Evolutionary conservation across 2,113 vertebrate genomes (phyloP), one percentile per base, ranked within the genome.

Genomic region (Ctenomys sociabilis): DNA sequence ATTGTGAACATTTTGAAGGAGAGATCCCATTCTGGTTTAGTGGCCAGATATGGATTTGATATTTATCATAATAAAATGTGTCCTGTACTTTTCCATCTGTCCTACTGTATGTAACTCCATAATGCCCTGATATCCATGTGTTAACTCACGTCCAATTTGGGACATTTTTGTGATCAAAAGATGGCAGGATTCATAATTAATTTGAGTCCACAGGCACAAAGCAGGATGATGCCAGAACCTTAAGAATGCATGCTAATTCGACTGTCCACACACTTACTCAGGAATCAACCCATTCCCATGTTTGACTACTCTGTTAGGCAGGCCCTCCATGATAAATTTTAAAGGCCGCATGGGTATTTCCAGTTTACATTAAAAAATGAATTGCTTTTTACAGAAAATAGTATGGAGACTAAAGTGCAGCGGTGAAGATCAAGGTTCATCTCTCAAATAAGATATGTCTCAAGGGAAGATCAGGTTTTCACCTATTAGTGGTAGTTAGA

Each of bases 341-440:
- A 92, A 86, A n/a, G 70, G 49, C 4, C 43, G 3, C 22, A 89
- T 83, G 86, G 66, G 8, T 5, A 70, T 61, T 37, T 43, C 8
- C 13, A 84, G 24, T 90, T 88, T 84, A 54, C 0, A 68, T 75
- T 84, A 64, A 92, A 85, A 89, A 93, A 94, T 81, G 30, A 66
- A 68, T 93, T 84, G 0, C 4, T 94, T 89, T 21, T 45, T 28
- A 10, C 45, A 45, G 63, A 90, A 28, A 32, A 16, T 86, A 40
- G 7, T 9, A 77, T 4, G 37, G 21, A 93, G 10, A 68, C 7
- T 59, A 82, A 64, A 84, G 22, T 40, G 0, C 12, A 70, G 12
- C 12, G 75, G 3, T 64, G 12, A 82, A 54, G 5, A 30, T 45
- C 84, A 92, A 88, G 40, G 19, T 19, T 77, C 32, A 8, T 28